Percentiles rank a stretch among this genome's conserved stretches.
Evolutionary conservation across 1,140 invertebrate genomes (phyloP).

Genomic region (Mesaphorura yosii): DNA sequence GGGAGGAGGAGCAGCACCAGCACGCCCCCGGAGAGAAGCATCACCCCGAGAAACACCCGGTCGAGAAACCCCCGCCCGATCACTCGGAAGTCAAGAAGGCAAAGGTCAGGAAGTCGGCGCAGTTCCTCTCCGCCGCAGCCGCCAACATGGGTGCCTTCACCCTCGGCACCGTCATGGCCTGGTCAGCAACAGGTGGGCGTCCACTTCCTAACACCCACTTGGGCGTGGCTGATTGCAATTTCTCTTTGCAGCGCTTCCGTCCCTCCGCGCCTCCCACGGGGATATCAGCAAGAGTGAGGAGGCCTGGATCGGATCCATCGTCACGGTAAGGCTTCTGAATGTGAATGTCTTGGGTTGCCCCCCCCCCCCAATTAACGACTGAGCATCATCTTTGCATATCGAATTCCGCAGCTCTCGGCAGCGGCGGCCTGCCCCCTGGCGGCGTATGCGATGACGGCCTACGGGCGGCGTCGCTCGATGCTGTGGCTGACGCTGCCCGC

Average conservation of each 20-base stretch:
- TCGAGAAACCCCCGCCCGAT: no score
- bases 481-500: slow-evolving; percentile 20
- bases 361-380: not conserved
- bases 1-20: no score
- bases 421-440: slow-evolving; percentile 25
- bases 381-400: not conserved
- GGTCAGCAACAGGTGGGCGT: no score
- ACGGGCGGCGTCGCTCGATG: slow-evolving; percentile 23
- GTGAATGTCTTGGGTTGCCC: not conserved
- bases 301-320: slow-evolving; percentile 23
- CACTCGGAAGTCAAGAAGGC: no score
- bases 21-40: no score
- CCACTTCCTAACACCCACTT: no score
- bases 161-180: slow-evolving; percentile 16
- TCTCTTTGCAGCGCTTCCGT: slow-evolving; percentile 17
- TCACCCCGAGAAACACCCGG: no score
- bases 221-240: no score
- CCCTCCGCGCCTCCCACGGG: slow-evolving; percentile 5
- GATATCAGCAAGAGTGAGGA: slow-evolving; percentile 8
- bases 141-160: slow-evolving; percentile 22
- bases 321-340: slow-evolving; percentile 13
- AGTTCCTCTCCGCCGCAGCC: no score
- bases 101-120: no score
- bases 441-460: slow-evolving; percentile 17
- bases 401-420: slow-evolving; percentile 15